A percentile compares a stretch with the other conserved stretches of the same genome.
Evolutionary conservation across 2,888 invertebrate genomes (phyloP).

Genomic region (Spatulosminthurus flaviceps): DNA sequence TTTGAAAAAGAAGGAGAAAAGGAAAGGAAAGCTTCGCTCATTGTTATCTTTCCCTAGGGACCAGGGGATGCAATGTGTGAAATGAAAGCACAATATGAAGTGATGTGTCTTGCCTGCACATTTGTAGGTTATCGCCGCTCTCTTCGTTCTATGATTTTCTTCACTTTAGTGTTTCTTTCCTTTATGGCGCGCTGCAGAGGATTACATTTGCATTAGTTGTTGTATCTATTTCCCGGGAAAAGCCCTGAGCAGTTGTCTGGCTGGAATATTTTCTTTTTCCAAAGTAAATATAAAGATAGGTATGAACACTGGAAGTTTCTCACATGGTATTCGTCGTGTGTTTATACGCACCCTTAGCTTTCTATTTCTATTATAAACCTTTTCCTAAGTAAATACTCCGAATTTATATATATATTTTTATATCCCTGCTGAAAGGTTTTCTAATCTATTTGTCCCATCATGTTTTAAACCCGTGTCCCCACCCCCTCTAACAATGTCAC

Average conservation of each 20-base stretch:
- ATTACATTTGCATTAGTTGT: constrained; percentile 28
- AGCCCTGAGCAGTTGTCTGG: not conserved
- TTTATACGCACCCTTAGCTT: not conserved
- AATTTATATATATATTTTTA: not conserved
- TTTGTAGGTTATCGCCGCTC: not conserved
- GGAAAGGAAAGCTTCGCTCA: not conserved
- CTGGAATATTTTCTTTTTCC: constrained; percentile 21
- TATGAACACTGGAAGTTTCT: not conserved
- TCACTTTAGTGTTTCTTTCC: not conserved
- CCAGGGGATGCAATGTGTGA: not conserved
- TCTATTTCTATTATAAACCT: not conserved
- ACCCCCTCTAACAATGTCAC: no score
- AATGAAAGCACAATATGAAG: constrained; percentile 3
- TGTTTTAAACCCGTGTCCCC: not conserved
- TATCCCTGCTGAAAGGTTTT: constrained; percentile 1
- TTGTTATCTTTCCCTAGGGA: constrained; percentile 26
- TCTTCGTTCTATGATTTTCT: not conserved
- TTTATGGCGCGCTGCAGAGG: not conserved
- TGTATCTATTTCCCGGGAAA: not conserved
- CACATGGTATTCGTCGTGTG: not conserved
- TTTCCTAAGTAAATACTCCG: constrained; percentile 1
- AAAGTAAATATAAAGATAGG: constrained; percentile 15
- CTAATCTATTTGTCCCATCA: constrained; percentile 6
- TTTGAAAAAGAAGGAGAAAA: not conserved
- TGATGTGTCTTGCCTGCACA: not conserved